Base-by-base conservation (phyloP, 2,797 vertebrate species). In the Anas acuta region DNA sequence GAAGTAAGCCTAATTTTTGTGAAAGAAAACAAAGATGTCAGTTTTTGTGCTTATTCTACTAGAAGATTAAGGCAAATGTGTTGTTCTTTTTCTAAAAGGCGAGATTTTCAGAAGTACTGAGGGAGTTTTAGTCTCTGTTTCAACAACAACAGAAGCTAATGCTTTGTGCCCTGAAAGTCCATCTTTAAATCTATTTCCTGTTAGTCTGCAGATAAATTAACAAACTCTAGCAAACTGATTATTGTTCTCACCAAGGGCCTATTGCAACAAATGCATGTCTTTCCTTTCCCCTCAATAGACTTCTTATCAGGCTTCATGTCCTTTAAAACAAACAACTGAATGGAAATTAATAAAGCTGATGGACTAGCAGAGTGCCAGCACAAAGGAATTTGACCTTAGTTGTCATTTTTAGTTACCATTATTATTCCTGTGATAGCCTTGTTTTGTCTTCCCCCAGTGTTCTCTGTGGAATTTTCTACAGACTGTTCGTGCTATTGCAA, bases 301-400 rank as follows among this genome's bases (percentile, higher is more conserved):
- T 84, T 75, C 65, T 92, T 92, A 80, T 85, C 78, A 72, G 47
- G 13, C 37, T 87, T 76, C 53, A 20, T n/a, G 35, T 88, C 26
- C 61, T 95, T 75, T 84, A 88, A 95, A 92, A 61, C 62, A 95
- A 92, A 80, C 41, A 86, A 61, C 26, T 65, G 65, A 81, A 80
- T 7, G 60, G 49, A 84, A 89, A 91, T 95, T 92, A 93, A 79
- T 92, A 94, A 88, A 69, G 19, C 54, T 93, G 56, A 82, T 90
- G 35, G 82, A 54, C 49, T 61, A 84, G 43, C 33, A 64, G 49
- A 75, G 47, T 71, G 53, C 72, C 39, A 87, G 37, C 33, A 72
- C 35, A 71, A 79, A 85, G 25, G 21, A 88, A 65, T 90, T 90
- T 95, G 76, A 91, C 72, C 73, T 88, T 74, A 84, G 35, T 25